phyloP scores from a whole-genome alignment of 2,888 invertebrate genomes.

The Kryphioiulus occultus region DNA sequence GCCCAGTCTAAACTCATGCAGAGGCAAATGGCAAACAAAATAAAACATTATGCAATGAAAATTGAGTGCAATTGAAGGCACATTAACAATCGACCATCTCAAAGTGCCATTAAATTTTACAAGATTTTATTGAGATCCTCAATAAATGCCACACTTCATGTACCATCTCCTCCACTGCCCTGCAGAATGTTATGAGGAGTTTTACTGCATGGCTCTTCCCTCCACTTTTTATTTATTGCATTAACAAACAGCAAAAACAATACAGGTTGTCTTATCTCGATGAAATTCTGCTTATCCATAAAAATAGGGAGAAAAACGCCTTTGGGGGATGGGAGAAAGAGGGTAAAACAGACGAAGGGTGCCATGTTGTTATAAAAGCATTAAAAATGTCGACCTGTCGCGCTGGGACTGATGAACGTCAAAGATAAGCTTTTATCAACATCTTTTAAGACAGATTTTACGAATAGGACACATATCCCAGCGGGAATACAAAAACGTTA shows the following conservation, averaged over 20 bases:
- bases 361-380: neutral
- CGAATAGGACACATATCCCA: neutral
- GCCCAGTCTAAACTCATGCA: too few species aligned
- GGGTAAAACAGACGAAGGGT: conserved; percentile 21
- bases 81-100: neutral
- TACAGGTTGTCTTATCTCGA: conserved; percentile 16
- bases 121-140: neutral
- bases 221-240: neutral
- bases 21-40: too few species aligned
- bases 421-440: conserved; percentile 6
- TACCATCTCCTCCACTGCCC: neutral
- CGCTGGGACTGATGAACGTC: conserved; percentile 1
- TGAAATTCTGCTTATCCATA: conserved; percentile 6
- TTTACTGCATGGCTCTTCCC: neutral
- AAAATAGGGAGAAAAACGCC: conserved; percentile 15
- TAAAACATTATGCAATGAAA: too few species aligned
- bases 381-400: conserved; percentile 6
- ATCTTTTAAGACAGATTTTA: conserved; percentile 23
- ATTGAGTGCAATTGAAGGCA: too few species aligned
- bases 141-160: neutral
- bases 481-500: neutral
- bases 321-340: neutral
- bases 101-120: neutral
- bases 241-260: neutral
- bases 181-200: neutral